These are phyloP conservation scores for Parazoanthus atlanticus DNA, from an alignment of 92 coral and sea anemone species.

Conservation along the genomic window DNA sequence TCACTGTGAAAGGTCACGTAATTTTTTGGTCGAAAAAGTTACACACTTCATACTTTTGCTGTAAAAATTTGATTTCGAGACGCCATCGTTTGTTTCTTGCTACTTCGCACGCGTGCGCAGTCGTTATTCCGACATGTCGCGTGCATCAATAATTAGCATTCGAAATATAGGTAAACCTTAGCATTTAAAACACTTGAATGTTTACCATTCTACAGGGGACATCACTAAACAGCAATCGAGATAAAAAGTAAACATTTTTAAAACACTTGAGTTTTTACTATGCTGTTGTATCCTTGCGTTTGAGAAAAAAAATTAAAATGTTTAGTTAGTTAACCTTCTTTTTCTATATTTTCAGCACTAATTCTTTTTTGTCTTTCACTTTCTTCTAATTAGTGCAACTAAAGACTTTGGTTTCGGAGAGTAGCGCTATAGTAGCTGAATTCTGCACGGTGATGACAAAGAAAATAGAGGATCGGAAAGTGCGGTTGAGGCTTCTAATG, in stretches of 20 bases:
- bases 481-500: neutral
- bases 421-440: neutral
- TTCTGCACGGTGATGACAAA: neutral
- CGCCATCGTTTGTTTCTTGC: neutral
- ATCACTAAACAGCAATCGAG: neutral
- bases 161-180: neutral
- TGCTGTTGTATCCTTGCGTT: neutral
- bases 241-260: too few species aligned
- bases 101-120: too few species aligned
- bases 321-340: too few species aligned
- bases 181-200: neutral
- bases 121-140: too few species aligned
- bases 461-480: neutral
- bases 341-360: neutral
- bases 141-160: neutral
- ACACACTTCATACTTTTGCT: too few species aligned
- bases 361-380: neutral
- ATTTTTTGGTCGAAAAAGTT: too few species aligned
- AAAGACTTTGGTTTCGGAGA: slow-evolving; percentile 11
- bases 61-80: too few species aligned
- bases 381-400: neutral
- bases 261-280: too few species aligned
- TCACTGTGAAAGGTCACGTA: too few species aligned
- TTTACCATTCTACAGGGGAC: neutral
- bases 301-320: too few species aligned